Evolutionary conservation across 2,888 invertebrate species (phyloP), one percentile per base, ranked within the genome.

Genomic region (Cepaea hortensis): DNA sequence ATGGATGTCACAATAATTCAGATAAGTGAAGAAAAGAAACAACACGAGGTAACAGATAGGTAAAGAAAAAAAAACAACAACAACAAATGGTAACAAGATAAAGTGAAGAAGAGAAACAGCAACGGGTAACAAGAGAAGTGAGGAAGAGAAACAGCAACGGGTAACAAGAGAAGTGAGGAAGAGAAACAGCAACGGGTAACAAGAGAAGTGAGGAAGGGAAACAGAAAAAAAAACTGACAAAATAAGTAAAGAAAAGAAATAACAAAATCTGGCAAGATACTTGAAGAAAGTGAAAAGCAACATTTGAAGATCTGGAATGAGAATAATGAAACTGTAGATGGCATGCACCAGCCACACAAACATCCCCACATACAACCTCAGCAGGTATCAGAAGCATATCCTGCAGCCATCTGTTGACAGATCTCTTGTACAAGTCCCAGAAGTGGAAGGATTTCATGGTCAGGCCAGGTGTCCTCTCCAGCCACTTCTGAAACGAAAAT

Each of bases 401-500:
- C 15, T 93, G 95, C 68, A 98, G 95, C 95, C 97, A 96, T 50
- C 95, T 95, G 50, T 92, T 91, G 0, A 95, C 95, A 3, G 95
- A 94, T 61, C 89, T 95, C 91, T 96, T 96, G 95, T 98, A 99
- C 92, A 98, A 98, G 62, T 96, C 96, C 98, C 98, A 99, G 95
- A 99, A 99, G 94, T 98, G 96, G 93, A 98, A 98, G 1, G 97
- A 97, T 9, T 92, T 90, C n/a, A 97, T 97, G 5, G 65, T 72
- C 50, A 99, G 95, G 0, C 99, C 99, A 0, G 99, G 99, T 0
- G 98, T 99, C 77, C 99, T 95, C 91, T 98, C 98, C 88, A 99
- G 95, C 99, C 99, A 99, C 77, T 92, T 91, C 97, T 95, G 86
- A 11, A 55, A 55, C 35, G 23, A 18, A 68, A 9, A 55, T 55